These are phyloP conservation scores for Aegithalos caudatus DNA, from an alignment of 2,113 vertebrate species.

Conservation along the genomic window DNA sequence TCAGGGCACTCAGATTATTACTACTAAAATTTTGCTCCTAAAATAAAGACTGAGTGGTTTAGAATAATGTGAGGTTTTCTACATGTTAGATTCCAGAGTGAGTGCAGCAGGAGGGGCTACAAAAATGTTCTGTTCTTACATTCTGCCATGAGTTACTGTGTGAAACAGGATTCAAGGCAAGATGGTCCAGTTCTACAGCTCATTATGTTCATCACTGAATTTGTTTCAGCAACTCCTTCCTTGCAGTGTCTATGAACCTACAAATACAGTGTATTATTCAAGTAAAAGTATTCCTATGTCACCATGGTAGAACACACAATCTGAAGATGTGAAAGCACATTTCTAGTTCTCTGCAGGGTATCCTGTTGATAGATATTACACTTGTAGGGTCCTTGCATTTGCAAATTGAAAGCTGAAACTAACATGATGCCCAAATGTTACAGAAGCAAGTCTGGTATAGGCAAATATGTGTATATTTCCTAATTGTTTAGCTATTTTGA, in stretches of 20 bases:
- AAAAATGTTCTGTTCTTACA: background rate
- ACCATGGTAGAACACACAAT: background rate
- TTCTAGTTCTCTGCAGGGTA: background rate
- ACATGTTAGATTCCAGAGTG: background rate
- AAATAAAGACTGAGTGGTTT: background rate
- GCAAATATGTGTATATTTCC: background rate
- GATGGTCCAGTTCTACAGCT: conserved; percentile 17
- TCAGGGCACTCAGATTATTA: background rate
- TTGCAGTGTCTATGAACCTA: background rate
- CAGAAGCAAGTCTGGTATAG: background rate
- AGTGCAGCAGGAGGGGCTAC: background rate
- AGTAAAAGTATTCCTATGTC: background rate
- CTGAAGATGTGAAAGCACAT: background rate
- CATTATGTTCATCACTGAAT: background rate
- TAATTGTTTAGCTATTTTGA: background rate
- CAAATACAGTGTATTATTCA: background rate
- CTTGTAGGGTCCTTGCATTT: background rate
- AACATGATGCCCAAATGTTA: background rate
- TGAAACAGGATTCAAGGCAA: conserved; percentile 13
- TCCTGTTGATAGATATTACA: background rate
- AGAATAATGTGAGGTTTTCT: background rate
- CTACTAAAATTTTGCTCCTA: background rate
- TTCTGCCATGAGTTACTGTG: background rate
- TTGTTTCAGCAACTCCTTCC: background rate
- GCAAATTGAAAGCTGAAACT: background rate